A percentile compares a stretch with the other conserved stretches of the same genome.
Conservation (phyloP, 1,140 invertebrate species). For the Mesaphorura yosii region DNA sequence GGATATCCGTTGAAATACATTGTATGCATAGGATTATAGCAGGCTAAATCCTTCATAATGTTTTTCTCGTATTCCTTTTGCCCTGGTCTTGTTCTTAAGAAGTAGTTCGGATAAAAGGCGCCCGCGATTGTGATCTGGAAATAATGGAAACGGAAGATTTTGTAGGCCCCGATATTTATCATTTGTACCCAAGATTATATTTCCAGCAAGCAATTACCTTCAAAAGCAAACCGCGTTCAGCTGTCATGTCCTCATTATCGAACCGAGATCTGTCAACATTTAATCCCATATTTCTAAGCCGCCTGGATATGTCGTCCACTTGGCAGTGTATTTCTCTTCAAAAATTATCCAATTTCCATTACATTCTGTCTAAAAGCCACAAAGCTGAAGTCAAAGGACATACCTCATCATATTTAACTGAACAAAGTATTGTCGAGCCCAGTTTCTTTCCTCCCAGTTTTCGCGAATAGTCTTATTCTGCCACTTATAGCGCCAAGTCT, state of each 20-base stretch:
- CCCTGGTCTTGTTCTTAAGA: constrained; percentile 42
- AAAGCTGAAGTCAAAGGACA: not conserved
- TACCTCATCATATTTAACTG: constrained; percentile 44
- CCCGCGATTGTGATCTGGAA: constrained; percentile 56
- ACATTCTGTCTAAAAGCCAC: no score
- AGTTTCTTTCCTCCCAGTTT: constrained; percentile 45
- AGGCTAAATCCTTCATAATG: constrained; percentile 49
- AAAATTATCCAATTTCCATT: constrained; percentile 1
- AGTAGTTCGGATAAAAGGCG: constrained; percentile 88
- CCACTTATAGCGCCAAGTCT: constrained; percentile 10
- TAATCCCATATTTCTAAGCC: constrained; percentile 39
- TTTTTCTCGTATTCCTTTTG: constrained; percentile 47
- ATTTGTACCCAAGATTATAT: not conserved
- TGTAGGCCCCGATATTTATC: no score
- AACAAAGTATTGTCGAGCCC: constrained; percentile 60
- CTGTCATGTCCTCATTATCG: not conserved
- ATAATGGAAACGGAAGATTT: no score
- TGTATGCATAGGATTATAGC: constrained; percentile 60
- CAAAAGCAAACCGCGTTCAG: constrained; percentile 18
- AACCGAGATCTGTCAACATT: not conserved
- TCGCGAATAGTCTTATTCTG: constrained; percentile 1
- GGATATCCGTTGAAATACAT: constrained; percentile 62
- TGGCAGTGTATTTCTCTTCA: constrained; percentile 37
- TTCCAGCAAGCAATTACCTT: constrained; percentile 15
- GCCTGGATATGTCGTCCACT: constrained; percentile 51